phyloP scores from a whole-genome alignment of 2,113 vertebrate genomes.

The Phalacrocorax carbo region DNA sequence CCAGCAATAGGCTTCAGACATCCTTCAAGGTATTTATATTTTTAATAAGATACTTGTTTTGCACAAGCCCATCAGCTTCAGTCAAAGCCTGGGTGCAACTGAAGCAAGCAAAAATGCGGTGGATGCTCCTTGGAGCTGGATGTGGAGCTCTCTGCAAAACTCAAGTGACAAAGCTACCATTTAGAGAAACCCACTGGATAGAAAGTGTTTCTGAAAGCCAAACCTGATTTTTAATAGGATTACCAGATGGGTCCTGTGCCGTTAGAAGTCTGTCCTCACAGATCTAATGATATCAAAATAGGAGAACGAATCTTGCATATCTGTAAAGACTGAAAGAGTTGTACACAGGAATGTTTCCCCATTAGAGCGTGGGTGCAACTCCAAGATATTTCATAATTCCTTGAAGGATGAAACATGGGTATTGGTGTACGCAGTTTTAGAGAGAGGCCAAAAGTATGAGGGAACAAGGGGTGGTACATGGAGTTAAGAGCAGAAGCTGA shows the following conservation, averaged over 20 bases:
- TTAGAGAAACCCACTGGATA: neutral
- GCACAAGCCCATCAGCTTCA: neutral
- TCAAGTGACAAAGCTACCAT: neutral
- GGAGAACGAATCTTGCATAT: neutral
- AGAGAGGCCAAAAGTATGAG: neutral
- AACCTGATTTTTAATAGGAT: neutral
- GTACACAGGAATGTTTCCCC: neutral
- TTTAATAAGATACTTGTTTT: neutral
- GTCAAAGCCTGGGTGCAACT: neutral
- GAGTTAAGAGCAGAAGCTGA: neutral
- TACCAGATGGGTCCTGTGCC: neutral
- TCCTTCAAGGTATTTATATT: neutral
- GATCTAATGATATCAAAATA: neutral
- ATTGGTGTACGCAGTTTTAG: neutral
- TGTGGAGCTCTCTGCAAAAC: neutral
- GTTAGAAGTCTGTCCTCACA: neutral
- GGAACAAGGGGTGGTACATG: neutral
- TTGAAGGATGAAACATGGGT: neutral
- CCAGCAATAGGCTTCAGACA: neutral
- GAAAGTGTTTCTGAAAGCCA: neutral
- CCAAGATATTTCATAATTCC: neutral
- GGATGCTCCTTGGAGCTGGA: neutral
- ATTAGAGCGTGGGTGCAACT: neutral
- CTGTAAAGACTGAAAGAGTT: neutral
- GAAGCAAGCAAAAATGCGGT: neutral